phyloP scores from a whole-genome alignment of 2,888 invertebrate species.

The Trachelus tabidus region DNA sequence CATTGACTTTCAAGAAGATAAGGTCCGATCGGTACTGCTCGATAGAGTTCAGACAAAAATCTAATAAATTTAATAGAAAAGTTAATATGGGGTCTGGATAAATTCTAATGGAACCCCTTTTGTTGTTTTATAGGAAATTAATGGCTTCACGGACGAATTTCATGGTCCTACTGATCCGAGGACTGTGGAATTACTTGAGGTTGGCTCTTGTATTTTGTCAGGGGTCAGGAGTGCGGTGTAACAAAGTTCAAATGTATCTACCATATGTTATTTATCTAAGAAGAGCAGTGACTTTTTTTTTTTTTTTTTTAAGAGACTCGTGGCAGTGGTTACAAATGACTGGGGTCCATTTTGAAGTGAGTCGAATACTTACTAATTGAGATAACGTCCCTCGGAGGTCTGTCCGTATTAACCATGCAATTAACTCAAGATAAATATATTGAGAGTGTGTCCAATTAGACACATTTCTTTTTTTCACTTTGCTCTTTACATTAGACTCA shows the following conservation, averaged over 20 bases:
- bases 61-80: neutral
- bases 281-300: neutral
- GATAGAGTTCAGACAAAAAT: neutral
- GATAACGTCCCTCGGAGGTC: neutral
- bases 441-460: neutral
- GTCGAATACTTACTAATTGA: neutral
- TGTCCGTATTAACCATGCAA: neutral
- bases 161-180: neutral
- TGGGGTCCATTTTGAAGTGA: neutral
- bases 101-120: neutral
- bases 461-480: neutral
- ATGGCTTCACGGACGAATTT: neutral
- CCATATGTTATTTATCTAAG: neutral
- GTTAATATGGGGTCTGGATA: neutral
- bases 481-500: neutral
- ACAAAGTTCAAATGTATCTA: neutral
- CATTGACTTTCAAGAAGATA: neutral
- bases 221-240: neutral
- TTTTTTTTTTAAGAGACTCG: neutral
- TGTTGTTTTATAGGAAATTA: neutral
- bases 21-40: neutral
- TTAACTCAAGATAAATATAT: neutral
- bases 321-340: constrained; percentile 2
- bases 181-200: neutral
- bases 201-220: neutral